These are phyloP conservation scores for Ommatoiulus sabulosus DNA, from an alignment of 2,888 invertebrate species.

Conservation along the genomic window DNA sequence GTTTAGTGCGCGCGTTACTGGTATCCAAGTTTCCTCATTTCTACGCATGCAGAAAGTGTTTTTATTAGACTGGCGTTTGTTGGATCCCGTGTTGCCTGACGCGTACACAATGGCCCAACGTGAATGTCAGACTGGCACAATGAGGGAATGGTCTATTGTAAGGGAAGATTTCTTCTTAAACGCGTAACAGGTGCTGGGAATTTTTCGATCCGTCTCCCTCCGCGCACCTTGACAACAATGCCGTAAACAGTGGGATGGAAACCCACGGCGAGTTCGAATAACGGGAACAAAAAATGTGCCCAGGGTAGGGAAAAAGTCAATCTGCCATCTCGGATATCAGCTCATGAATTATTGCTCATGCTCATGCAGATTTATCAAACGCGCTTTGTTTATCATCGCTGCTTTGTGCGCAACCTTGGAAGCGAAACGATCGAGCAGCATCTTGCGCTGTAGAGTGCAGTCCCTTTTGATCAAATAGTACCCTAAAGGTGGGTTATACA, in stretches of 20 bases:
- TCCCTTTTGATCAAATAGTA: not conserved
- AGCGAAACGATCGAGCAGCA: not conserved
- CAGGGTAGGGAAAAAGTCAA: conserved; percentile 23
- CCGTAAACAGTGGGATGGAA: conserved; percentile 12
- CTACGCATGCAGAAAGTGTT: conserved; percentile 18
- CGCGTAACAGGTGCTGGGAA: conserved; percentile 35
- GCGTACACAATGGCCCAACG: not conserved
- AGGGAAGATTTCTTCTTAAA: conserved; percentile 1
- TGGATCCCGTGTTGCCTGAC: conserved; percentile 1
- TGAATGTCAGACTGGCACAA: conserved; percentile 34
- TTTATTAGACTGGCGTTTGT: conserved; percentile 20
- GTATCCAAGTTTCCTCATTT: not conserved
- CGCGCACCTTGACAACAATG: conserved; percentile 42
- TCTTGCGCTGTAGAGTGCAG: not conserved
- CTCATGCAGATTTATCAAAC: conserved; percentile 46
- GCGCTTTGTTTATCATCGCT: not conserved
- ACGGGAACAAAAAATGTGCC: conserved; percentile 13
- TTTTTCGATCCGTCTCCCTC: not conserved
- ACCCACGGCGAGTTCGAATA: not conserved
- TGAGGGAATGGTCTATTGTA: conserved; percentile 2
- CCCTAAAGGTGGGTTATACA: too few species aligned
- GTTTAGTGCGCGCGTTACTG: not conserved
- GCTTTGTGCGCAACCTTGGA: not conserved
- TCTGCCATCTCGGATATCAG: not conserved
- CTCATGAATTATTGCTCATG: conserved; percentile 48